Evolutionary conservation across 2,113 vertebrate species (phyloP), one percentile per base, ranked within the genome.

Genomic region (Zosterops hypoxanthus): DNA sequence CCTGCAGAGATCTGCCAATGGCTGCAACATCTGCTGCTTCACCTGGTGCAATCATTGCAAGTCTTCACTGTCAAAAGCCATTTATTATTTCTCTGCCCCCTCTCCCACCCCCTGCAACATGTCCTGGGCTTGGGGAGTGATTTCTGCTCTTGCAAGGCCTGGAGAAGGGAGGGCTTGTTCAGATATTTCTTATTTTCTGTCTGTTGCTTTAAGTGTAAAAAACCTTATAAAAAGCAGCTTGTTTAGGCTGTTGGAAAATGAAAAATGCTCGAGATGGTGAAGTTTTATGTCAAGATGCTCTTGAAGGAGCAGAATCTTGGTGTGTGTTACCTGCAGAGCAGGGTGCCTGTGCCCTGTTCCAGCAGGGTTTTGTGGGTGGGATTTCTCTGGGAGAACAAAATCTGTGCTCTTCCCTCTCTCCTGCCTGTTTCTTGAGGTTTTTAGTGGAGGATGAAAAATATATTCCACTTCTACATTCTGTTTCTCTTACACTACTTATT

Each of bases 251-350:
- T 4, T 55, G 5, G 34, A 4, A 28, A 33, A 22, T 4, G 69
- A 34, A 0, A 17, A 18, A 0, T 8, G 28, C 53, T 72, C 0
- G 0, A 0, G 13, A 0, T 6, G 5, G 44, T 33, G 49, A 7
- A 11, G 2, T 20, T 75, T 59, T 5, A 0, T 7, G 25, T 46
- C 13, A 26, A 14, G 82, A 4, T 80, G 57, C 57, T 10, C n/a
- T 39, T 2, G 64, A 34, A 53, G 69, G 56, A 83, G 42, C 70
- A 47, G 78, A 3, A 1, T 9, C 50, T 24, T 6, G 17, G 1
- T 20, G 41, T 25, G 75, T 28, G 33, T 31, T 34, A 19, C 56
- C 71, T 66, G 56, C 33, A 49, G 57, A 71, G 59, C 75, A 36
- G 57, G 24, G 2, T 23, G 17, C 2, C 0, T 23, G 36, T 77